phyloP scores from a whole-genome alignment of 2,888 invertebrate genomes.

The Sarcophaga subvicina region DNA sequence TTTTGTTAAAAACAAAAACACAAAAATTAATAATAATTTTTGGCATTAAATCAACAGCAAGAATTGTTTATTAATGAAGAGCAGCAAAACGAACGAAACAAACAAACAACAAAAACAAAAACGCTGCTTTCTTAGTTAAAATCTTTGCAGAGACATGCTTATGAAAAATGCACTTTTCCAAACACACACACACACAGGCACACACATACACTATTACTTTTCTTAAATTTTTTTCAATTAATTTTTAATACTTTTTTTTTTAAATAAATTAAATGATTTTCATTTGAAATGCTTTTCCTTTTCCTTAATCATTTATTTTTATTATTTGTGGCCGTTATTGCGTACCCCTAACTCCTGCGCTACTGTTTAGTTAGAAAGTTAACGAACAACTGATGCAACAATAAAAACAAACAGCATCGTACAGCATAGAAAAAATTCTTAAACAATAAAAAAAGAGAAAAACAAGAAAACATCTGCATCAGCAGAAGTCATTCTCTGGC shows the following conservation, averaged over 20 bases:
- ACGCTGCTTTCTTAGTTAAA: not conserved
- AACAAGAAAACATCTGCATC: not conserved
- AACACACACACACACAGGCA: not conserved
- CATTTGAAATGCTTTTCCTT: not conserved
- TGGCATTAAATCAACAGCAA: conserved; percentile 38
- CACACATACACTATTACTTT: conserved; percentile 5
- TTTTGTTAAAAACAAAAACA: conserved; percentile 8
- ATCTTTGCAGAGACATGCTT: conserved; percentile 26
- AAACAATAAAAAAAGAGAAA: not conserved
- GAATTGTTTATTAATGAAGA: not conserved
- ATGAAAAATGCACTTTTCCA: conserved; percentile 7
- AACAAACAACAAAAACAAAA: conserved; percentile 27
- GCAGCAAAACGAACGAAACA: not conserved
- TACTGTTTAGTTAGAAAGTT: conserved; percentile 52
- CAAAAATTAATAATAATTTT: conserved; percentile 3
- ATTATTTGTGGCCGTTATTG: not conserved
- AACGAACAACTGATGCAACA: conserved; percentile 56
- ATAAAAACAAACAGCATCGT: conserved; percentile 43
- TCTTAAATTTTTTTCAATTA: conserved; percentile 17
- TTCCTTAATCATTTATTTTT: not conserved
- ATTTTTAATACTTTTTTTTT: not conserved
- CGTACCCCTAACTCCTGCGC: not conserved
- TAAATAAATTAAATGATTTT: conserved; percentile 13
- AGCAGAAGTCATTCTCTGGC: conserved; percentile 3
- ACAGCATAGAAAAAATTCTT: conserved; percentile 42